Conservation (phyloP, 2,797 vertebrate species). For the Okamejei kenojei region DNA sequence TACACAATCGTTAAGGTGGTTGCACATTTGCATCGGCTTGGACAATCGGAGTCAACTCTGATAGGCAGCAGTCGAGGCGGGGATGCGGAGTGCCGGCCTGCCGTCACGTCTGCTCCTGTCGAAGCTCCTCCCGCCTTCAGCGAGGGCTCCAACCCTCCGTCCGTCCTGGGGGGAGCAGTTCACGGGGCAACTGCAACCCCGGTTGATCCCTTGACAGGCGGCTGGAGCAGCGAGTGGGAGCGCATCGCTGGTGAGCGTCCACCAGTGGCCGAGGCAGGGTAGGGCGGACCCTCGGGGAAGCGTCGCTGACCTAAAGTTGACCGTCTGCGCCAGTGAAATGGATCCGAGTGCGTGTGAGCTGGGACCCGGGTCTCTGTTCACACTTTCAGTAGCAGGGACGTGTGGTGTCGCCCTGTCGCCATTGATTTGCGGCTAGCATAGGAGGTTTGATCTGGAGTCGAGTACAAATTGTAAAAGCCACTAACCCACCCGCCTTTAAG, state of each 20-base stretch:
- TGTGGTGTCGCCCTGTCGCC: neutral
- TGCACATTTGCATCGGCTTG: no score
- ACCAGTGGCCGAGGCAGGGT: neutral
- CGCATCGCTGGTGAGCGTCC: neutral
- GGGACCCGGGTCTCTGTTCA: neutral
- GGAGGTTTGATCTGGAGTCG: neutral
- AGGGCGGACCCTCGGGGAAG: neutral
- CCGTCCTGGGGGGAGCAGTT: no score
- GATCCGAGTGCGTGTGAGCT: neutral
- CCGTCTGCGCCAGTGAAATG: slow-evolving; percentile 27
- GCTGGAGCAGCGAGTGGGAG: neutral
- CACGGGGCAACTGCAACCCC: no score
- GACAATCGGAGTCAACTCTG: no score
- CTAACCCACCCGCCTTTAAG: neutral
- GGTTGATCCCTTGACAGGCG: neutral
- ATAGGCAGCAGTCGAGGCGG: neutral
- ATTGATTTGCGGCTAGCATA: neutral
- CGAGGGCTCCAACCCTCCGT: no score
- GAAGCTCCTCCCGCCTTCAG: no score
- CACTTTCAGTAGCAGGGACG: no score
- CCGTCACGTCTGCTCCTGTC: no score
- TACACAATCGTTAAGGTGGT: no score
- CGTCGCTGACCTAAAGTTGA: slow-evolving; percentile 21
- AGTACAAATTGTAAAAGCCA: neutral
- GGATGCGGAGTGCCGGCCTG: neutral